Evolutionary conservation across 2,888 invertebrate genomes (phyloP), one percentile per base, ranked within the genome.

Genomic region (Uloborus plumipes): DNA sequence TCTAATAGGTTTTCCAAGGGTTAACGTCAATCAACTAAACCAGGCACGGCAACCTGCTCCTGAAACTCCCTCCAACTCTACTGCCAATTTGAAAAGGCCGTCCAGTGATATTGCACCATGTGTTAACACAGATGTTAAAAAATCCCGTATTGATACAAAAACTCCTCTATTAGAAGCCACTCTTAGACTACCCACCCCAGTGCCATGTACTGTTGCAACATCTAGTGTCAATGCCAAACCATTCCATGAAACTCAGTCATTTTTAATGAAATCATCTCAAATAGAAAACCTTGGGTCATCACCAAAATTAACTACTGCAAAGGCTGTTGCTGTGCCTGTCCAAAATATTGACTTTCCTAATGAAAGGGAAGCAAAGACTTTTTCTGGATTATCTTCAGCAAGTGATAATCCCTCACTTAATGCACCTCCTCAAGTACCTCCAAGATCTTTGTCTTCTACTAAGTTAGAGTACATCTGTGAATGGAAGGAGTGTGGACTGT

Each of bases 401-500:
- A 67, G 73, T 73, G 83, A 83, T 73, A 77, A 73, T 51, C 73
- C 83, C 16, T 77, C 83, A 22, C 58, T 73, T 51, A 31, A 50
- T 49, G 39, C 64, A 61, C 69, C 79, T 59, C 58, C 84, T 18
- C 72, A 79, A 67, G 80, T 80, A 67, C 75, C 84, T 64, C 64
- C 84, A 69, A 73, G 53, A 59, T 74, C 70, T 49, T 26, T 70
- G 22, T 70, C 84, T 64, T 58, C 73, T n/a, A n/a, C 77, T 49
- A 85, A 84, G 22, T 70, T 85, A 16, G 88, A 88, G 76, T 89
- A 87, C 89, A 91, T 97, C 73, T 98, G 98, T 89, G 98, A 98
- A 89, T 98, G 98, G 98, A 92, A 94, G 77, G 95, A 95, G 26
- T 98, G 98, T 89, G 93, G 91, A 87, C 91, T 90, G 92, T 90